Evolutionary conservation across 2,888 invertebrate genomes (phyloP).

Genomic region (Argyra leucocephala): DNA sequence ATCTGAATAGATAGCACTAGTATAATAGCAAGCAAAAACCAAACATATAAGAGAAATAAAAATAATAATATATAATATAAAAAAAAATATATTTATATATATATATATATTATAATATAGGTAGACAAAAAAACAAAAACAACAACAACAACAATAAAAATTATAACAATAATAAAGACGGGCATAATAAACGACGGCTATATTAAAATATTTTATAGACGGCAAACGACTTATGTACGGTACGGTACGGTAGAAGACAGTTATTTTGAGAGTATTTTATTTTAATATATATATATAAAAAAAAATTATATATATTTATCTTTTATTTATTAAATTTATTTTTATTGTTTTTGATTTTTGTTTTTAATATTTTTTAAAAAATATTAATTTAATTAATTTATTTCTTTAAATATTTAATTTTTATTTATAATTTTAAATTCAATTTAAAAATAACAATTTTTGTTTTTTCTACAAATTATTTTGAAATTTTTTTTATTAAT

Average conservation of each 20-base stretch:
- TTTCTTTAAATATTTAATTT: too few relatives aligned
- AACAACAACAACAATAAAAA: too few relatives aligned
- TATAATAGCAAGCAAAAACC: not conserved
- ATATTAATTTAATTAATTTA: not conserved
- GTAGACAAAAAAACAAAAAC: too few relatives aligned
- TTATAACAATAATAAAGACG: too few relatives aligned
- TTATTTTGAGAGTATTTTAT: not conserved
- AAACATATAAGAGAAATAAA: not conserved
- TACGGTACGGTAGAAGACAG: not conserved
- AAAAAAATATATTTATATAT: not conserved
- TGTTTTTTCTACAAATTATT: too few relatives aligned
- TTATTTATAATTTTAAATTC: too few relatives aligned
- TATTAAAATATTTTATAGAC: not conserved
- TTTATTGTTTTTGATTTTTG: not conserved
- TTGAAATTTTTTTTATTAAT: too few relatives aligned
- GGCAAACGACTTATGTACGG: conserved; percentile 2
- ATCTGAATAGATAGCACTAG: not conserved
- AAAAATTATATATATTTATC: not conserved
- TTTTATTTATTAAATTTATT: not conserved
- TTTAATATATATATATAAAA: not conserved
- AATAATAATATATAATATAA: not conserved
- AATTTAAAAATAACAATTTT: too few relatives aligned
- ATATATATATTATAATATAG: too few relatives aligned
- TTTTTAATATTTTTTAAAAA: not conserved
- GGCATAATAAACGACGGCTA: too few relatives aligned